Evolutionary conservation across 2,113 vertebrate species (phyloP), one percentile per base, ranked within the genome.

Genomic region (Lates calcarifer): DNA sequence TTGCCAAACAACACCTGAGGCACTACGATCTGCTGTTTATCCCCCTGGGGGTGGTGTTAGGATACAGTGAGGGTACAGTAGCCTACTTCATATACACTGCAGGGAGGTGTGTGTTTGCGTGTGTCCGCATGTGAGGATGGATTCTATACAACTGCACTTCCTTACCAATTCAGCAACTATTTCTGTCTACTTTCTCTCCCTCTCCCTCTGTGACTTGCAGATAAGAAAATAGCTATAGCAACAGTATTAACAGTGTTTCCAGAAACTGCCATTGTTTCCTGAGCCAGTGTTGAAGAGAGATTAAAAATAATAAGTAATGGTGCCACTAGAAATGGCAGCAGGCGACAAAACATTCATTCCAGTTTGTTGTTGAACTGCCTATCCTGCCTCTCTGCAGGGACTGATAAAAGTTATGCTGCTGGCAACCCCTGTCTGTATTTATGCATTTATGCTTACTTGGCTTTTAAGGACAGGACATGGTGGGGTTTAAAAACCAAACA

Each of bases 231-330:
- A 66, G 62, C 87, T 66, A 57, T 60, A 87, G 89, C 82, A 62
- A 47, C 85, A 1, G 31, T 68, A 63, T 74, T 83, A 85, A 74
- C 77, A 41, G 67, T 57, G 70, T 81, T 90, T 81, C 75, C 70
- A 88, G 58, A 87, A 79, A 37, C 57, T 10, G 47, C 55, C 66
- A 90, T 91, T 91, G 88, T 94, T 91, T 90, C 71, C 76, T 31
- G 49, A 87, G 82, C 77, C 53, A 43, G 57, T 83, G 83, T 79
- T 82, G 79, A 83, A 61, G 65, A 37, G 85, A 88, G 92, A 93
- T 91, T 91, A 89, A 88, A 90, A 89, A 89, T 86, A 93, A 92
- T 90, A 91, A 89, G 83, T 79, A 24, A 68, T 57, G 70, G 49
- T 77, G 83, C 73, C 79, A 80, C 89, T 85, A 86, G 81, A 89